phyloP scores from a whole-genome alignment of 2,888 invertebrate species.

The Mongoloraphidia duomilia region DNA sequence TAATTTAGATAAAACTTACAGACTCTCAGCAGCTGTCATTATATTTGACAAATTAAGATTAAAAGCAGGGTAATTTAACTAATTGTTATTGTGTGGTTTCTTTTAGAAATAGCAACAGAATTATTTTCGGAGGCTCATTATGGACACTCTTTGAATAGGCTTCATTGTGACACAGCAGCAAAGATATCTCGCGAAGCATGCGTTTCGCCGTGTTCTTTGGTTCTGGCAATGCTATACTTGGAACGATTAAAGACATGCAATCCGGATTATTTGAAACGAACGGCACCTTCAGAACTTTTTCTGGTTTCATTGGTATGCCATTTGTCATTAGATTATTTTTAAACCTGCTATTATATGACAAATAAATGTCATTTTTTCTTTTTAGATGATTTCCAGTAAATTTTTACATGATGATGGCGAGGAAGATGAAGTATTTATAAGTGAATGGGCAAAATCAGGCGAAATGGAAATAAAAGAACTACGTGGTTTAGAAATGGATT shows the following conservation, averaged over 20 bases:
- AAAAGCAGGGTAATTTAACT: no score
- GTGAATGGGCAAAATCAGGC: slow-evolving; percentile 85
- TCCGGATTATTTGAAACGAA: slow-evolving; percentile 66
- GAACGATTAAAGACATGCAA: slow-evolving; percentile 73
- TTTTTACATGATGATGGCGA: slow-evolving; percentile 88
- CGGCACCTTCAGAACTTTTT: slow-evolving; percentile 85
- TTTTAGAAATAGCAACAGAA: slow-evolving; percentile 69
- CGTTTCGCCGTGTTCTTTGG: slow-evolving; percentile 83
- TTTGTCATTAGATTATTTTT: background rate
- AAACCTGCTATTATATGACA: background rate
- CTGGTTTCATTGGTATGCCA: slow-evolving; percentile 75
- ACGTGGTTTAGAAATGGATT: slow-evolving; percentile 73
- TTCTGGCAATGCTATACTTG: slow-evolving; percentile 84
- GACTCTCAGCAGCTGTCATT: no score
- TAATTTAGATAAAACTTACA: no score
- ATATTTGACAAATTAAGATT: slow-evolving; percentile 14
- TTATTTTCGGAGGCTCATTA: slow-evolving; percentile 65
- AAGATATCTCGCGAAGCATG: slow-evolving; percentile 64
- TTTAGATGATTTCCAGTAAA: slow-evolving; percentile 91
- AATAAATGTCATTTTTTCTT: slow-evolving; percentile 12
- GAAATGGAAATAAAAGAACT: slow-evolving; percentile 57
- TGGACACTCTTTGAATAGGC: slow-evolving; percentile 59
- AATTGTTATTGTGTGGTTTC: slow-evolving; percentile 2
- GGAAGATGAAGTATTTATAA: slow-evolving; percentile 78
- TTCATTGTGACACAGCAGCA: slow-evolving; percentile 64